Conservation (phyloP, 2,797 vertebrate species). For the Ataeniobius toweri region DNA sequence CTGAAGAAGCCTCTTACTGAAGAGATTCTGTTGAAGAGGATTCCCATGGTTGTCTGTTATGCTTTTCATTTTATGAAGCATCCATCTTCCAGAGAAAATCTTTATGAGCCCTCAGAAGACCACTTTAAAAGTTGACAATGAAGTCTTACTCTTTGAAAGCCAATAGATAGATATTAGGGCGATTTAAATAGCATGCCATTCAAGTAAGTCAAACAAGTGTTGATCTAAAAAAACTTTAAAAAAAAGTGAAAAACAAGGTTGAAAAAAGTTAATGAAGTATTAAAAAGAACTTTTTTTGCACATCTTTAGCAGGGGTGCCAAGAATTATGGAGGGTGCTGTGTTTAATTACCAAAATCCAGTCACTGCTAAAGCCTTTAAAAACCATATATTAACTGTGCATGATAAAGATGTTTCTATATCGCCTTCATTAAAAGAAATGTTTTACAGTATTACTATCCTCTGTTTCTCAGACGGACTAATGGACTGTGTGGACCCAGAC, state of each 20-base stretch:
- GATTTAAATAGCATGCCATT: not conserved
- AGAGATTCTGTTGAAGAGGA: not conserved
- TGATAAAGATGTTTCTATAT: not conserved
- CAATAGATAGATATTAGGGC: too few relatives aligned
- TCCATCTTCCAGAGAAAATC: too few relatives aligned
- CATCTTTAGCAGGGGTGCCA: not conserved
- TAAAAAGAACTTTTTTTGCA: not conserved
- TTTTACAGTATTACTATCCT: not conserved
- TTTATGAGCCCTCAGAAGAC: too few relatives aligned
- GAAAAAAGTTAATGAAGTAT: not conserved
- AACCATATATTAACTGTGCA: not conserved
- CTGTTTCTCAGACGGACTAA: conserved; percentile 87
- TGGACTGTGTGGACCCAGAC: conserved; percentile 93
- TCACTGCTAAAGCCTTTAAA: not conserved
- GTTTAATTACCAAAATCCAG: not conserved
- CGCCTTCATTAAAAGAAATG: not conserved
- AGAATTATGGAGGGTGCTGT: not conserved
- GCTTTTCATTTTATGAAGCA: not conserved
- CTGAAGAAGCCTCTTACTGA: not conserved
- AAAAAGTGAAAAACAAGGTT: not conserved
- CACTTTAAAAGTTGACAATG: too few relatives aligned
- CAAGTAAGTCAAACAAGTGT: not conserved
- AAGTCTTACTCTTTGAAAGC: too few relatives aligned
- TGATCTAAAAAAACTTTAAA: not conserved
- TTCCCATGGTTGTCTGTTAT: not conserved